These are phyloP conservation scores for Aphaenogaster floridana DNA, from an alignment of 1,140 invertebrate genomes.

Conservation along the genomic window DNA sequence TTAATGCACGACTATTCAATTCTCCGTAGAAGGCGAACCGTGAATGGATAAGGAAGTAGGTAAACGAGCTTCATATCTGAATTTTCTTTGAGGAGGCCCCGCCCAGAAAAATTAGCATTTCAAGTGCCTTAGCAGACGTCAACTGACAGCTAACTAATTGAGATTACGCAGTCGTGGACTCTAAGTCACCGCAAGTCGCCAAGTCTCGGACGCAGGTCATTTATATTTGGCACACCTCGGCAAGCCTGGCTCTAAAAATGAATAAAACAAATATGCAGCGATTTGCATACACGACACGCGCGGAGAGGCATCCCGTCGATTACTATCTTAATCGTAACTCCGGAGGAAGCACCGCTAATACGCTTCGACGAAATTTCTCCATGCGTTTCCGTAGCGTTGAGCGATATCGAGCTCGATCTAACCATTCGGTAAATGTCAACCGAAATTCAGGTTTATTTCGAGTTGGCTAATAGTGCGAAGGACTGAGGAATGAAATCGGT, in stretches of 20 bases:
- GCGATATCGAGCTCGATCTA: neutral
- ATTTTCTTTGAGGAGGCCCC: constrained; percentile 72
- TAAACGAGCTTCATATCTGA: constrained; percentile 68
- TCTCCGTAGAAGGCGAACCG: constrained; percentile 59
- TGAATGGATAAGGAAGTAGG: constrained; percentile 71
- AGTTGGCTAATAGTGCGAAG: neutral
- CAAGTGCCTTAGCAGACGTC: constrained; percentile 82
- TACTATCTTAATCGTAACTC: constrained; percentile 5
- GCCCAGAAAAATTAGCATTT: constrained; percentile 80
- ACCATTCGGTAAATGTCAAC: neutral
- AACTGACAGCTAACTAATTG: constrained; percentile 72
- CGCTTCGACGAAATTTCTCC: neutral
- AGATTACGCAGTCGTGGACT: constrained; percentile 52
- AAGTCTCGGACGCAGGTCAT: constrained; percentile 20
- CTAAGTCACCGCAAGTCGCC: constrained; percentile 38
- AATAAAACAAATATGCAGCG: neutral
- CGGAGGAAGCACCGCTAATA: neutral
- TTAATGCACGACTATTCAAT: constrained; percentile 71
- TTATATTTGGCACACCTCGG: constrained; percentile 45
- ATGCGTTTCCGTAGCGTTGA: neutral
- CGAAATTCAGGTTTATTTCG: constrained; percentile 29
- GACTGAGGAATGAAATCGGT: neutral
- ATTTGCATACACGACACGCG: constrained; percentile 44
- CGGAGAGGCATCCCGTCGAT: neutral
- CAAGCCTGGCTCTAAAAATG: constrained; percentile 4